Base-by-base conservation (phyloP, 2,888 invertebrate genomes). In the Hypomecis atomaria region DNA sequence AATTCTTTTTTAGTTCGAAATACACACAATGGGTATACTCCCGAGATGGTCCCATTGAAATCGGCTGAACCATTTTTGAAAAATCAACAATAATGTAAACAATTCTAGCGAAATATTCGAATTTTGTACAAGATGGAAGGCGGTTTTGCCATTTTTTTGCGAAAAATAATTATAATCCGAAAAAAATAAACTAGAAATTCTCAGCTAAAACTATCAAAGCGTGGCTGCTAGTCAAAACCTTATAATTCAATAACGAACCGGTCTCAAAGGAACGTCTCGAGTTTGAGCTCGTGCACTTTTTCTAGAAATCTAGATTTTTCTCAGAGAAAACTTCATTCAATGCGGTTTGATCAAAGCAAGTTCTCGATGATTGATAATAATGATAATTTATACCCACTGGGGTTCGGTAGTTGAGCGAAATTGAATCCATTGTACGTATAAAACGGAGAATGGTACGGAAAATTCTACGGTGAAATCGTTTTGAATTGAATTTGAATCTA, bases 221-320 rank as follows among this genome's bases (percentile, higher is more conserved):
- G 6, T 23, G 7, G 8, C 23, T n/a, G 6, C 13, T 13, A 38
- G 8, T 6, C 36, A 49, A 13, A 23, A 37, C 6, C 68, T 69
- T 74, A 66, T 78, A 78, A 79, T 78, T 79, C 69, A 56, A 56
- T 56, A 56, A 10, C 6, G 37, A 42, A 54, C 37, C 13, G 37
- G 66, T 71, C 71, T 72, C 77, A 81, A 81, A 76, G 71, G 70
- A 63, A 65, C 55, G 67, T 69, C 74, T 69, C 58, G 65, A 60
- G 37, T 70, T 3, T 23, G 23, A 23, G 65, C 62, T 66, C 57
- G 59, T 65, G 63, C 54, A 48, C 56, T 70, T 66, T 56, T 65
- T 59, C 62, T 43, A 48, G 40, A 70, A 55, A 63, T 59, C 62
- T 43, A 48, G 40, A 70, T 67, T 67, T 72, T 73, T 71, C 65